A percentile compares a stretch with the other conserved stretches of the same genome.
Evolutionary conservation across 2,797 vertebrate genomes (phyloP).

Genomic region (Threskiornis aethiopicus): DNA sequence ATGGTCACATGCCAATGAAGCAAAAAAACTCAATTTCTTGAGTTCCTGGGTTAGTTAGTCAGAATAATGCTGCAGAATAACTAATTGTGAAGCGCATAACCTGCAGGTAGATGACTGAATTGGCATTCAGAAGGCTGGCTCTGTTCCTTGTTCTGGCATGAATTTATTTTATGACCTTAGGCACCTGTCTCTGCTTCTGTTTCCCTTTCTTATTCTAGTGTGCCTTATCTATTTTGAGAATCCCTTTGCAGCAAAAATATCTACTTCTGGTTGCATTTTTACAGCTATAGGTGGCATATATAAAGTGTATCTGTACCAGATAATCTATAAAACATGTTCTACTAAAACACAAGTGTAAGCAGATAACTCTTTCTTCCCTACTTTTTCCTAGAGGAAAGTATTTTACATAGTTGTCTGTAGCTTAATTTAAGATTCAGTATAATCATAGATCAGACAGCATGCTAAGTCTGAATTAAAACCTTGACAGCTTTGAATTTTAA

Average conservation of each 20-base stretch:
- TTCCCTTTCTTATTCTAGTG: not conserved
- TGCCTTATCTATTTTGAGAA: not conserved
- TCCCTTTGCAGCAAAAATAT: not conserved
- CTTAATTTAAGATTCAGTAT: not conserved
- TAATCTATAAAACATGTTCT: not conserved
- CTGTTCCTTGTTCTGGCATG: not conserved
- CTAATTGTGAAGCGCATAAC: not conserved
- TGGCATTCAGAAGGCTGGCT: not conserved
- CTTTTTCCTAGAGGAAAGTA: not conserved
- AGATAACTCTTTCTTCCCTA: not conserved
- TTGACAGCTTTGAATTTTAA: slow-evolving; percentile 7
- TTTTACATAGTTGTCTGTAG: not conserved
- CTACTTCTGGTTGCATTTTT: not conserved
- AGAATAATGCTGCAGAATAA: not conserved
- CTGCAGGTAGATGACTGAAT: not conserved
- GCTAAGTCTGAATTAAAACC: not conserved
- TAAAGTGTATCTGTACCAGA: not conserved
- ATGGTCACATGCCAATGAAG: not conserved
- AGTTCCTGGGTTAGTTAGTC: not conserved
- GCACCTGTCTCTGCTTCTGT: not conserved
- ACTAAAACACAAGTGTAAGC: not conserved
- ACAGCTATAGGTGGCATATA: not conserved
- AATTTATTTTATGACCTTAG: not conserved
- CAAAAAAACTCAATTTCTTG: not conserved
- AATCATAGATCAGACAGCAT: not conserved